These are phyloP conservation scores for Beroe ovata DNA, from an alignment of 37 sponge, comb jelly and placozoan genomes.

Conservation along the genomic window DNA sequence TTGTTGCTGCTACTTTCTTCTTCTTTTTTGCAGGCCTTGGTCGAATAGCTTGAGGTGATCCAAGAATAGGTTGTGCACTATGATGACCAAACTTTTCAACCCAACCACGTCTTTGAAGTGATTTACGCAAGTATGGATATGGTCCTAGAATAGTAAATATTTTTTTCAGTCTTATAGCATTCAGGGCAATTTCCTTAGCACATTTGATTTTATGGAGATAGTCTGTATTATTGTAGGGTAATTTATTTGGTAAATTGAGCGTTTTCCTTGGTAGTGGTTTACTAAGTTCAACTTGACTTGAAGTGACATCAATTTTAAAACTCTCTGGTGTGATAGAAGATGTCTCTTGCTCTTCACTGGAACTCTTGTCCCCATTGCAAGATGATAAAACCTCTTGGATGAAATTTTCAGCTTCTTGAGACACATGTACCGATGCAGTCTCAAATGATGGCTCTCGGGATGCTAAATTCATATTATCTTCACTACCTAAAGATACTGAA, in stretches of 20 bases:
- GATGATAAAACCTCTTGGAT: slow-evolving; percentile 62
- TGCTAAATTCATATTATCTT: slow-evolving; percentile 22
- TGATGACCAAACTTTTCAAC: slow-evolving; percentile 74
- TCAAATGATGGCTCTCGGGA: slow-evolving; percentile 56
- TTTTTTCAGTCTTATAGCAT: slow-evolving; percentile 72
- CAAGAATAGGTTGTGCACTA: slow-evolving; percentile 30
- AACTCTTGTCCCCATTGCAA: neutral
- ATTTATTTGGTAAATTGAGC: neutral
- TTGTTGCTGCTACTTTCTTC: neutral
- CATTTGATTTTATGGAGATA: slow-evolving; percentile 44
- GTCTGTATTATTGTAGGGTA: slow-evolving; percentile 55
- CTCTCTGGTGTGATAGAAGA: too few relatives aligned
- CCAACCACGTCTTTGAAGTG: slow-evolving; percentile 85
- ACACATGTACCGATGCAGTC: slow-evolving; percentile 41
- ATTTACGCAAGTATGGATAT: slow-evolving; percentile 74
- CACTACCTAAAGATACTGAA: neutral
- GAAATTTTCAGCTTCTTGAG: slow-evolving; percentile 59
- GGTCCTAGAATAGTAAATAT: slow-evolving; percentile 80
- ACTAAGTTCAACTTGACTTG: neutral
- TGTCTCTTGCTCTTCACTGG: slow-evolving; percentile 9
- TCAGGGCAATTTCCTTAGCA: slow-evolving; percentile 61
- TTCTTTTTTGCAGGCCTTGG: slow-evolving; percentile 55
- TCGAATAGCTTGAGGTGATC: slow-evolving; percentile 49
- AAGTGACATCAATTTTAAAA: too few relatives aligned
- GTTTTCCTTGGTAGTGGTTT: slow-evolving; percentile 15